phyloP scores from a whole-genome alignment of 2,113 vertebrate genomes.

The Pomatostomus ruficeps region DNA sequence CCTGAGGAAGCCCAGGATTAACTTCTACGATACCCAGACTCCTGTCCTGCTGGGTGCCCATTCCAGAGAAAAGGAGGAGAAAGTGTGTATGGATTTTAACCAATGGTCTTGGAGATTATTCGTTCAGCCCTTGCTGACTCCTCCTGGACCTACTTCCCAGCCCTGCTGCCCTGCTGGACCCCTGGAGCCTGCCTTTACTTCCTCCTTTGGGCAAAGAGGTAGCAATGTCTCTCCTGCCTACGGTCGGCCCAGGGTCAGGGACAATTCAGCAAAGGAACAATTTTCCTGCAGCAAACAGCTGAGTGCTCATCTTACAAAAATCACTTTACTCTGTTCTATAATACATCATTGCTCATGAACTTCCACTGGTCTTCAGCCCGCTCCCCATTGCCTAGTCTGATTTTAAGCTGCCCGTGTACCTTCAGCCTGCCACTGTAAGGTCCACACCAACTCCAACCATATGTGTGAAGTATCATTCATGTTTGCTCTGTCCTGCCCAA shows the following conservation, averaged over 20 bases:
- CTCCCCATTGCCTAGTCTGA: neutral
- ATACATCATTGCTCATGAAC: neutral
- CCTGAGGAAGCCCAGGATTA: neutral
- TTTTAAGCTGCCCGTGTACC: neutral
- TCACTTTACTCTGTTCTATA: neutral
- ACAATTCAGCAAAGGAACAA: neutral
- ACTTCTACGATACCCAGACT: neutral
- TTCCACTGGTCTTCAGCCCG: neutral
- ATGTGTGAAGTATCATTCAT: rapidly evolving
- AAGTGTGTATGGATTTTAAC: neutral
- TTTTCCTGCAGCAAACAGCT: neutral
- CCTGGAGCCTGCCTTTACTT: neutral
- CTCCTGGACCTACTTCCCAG: neutral
- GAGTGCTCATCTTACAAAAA: neutral
- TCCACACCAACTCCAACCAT: rapidly evolving
- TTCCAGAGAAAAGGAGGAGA: neutral
- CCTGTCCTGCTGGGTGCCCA: neutral
- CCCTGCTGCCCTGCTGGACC: rapidly evolving
- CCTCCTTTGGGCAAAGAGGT: neutral
- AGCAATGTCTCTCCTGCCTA: neutral
- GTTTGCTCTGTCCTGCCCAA: neutral
- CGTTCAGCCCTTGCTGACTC: neutral
- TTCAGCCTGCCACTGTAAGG: neutral
- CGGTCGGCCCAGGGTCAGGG: rapidly evolving
- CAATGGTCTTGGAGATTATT: rapidly evolving